Percentiles rank a stretch among this genome's conserved stretches.
phyloP scores from a whole-genome alignment of 2,888 invertebrate genomes.

The Cheilosia vernalis region DNA sequence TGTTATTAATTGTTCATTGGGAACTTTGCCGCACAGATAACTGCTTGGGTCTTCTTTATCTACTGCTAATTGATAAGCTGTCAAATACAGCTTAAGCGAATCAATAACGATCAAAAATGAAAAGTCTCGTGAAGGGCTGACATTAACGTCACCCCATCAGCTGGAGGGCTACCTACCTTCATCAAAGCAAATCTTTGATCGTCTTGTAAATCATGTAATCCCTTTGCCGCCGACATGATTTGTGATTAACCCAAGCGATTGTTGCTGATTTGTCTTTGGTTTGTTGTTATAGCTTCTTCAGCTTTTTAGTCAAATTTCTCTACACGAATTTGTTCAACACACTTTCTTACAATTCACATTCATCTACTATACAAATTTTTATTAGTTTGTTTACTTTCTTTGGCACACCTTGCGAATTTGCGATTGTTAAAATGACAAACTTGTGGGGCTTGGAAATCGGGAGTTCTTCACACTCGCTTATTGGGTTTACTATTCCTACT shows the following conservation, averaged over 20 bases:
- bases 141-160: neutral
- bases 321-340: conserved; percentile 31
- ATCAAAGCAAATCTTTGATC: conserved; percentile 90
- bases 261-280: neutral
- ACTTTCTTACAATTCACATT: conserved; percentile 30
- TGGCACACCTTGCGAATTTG: conserved; percentile 19
- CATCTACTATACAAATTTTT: conserved; percentile 15
- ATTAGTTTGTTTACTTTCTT: conserved; percentile 11
- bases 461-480: conserved; percentile 7
- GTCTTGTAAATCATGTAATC: conserved; percentile 83
- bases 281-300: conserved; percentile 15
- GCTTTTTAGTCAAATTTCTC: conserved; percentile 37
- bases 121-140: neutral
- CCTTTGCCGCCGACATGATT: conserved; percentile 51
- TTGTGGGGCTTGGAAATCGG: neutral
- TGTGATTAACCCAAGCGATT: neutral
- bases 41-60: neutral
- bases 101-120: conserved; percentile 17
- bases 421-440: neutral
- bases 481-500: neutral
- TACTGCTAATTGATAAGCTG: conserved; percentile 1
- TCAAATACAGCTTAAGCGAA: conserved; percentile 25
- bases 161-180: conserved; percentile 86
- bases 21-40: neutral
- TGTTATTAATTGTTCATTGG: conserved; percentile 5